Base-by-base conservation (phyloP, 2,797 vertebrate genomes). In the Jordanella pulchra region DNA sequence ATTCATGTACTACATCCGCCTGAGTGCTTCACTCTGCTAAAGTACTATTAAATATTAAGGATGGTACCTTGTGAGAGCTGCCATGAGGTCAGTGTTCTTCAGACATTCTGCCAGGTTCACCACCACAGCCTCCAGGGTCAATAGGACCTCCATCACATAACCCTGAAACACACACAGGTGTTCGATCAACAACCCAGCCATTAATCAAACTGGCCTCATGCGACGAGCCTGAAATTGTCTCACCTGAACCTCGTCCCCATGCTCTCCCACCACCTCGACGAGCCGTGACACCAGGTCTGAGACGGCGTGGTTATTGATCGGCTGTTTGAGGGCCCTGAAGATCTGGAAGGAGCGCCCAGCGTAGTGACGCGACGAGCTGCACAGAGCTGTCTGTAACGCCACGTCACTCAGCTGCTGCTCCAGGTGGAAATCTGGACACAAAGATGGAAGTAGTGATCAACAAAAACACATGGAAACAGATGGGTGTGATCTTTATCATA, bases 191-290 rank as follows among this genome's bases (percentile, higher is more conserved):
- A 17, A 60, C 23, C 10, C 30, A 21, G 42, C 28, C 1, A 23
- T 30, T 28, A 32, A 44, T 35, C 27, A 58, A 18, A 61, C 9
- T 2, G 30, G 4, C 7, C 5, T 12, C 13, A 35, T n/a, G 12
- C 10, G 7, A 66, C 10, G 6, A 53, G 32, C 7, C 13, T 3
- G 1, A 18, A 23, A 25, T 3, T 51, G 25, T 44, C 67, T 44
- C 92, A 99, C 98, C 96, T 99, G 98, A 87, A 99, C 97, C 87
- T 99, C 98, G 65, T 99, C 98, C 30, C 98, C 98, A 0, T 99
- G 97, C 74, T 99, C 98, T 84, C 98, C 98, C 28, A 99, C 97
- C 86, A 99, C 98, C 91, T 99, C 98, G 4, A 99, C 98, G 55
- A 99, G 84, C 48, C 98, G 96, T 0, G 98, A 99, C 6, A 99